These are phyloP conservation scores for Bombus fervidus DNA, from an alignment of 1,140 invertebrate genomes.

Conservation along the genomic window DNA sequence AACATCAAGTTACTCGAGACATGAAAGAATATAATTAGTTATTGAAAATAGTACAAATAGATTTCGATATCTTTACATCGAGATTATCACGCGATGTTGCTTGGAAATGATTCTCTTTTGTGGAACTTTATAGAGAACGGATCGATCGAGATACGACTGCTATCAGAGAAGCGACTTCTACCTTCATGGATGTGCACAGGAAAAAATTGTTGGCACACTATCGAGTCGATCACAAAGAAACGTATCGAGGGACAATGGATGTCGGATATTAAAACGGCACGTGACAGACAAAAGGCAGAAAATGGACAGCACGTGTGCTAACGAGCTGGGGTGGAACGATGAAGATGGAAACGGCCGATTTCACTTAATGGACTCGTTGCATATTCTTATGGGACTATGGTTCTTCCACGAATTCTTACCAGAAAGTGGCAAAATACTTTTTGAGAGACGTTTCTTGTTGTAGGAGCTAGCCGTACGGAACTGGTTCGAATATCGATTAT, in stretches of 20 bases:
- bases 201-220: constrained; percentile 63
- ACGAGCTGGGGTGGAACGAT: constrained; percentile 61
- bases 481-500: not conserved
- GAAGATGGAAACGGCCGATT: constrained; percentile 59
- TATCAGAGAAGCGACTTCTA: not conserved
- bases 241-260: constrained; percentile 68
- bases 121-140: not conserved
- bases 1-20: not conserved
- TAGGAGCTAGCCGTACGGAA: too few relatives aligned
- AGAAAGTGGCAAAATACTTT: not conserved
- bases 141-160: constrained; percentile 1
- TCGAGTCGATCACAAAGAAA: constrained; percentile 49
- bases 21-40: not conserved
- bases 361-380: constrained; percentile 57
- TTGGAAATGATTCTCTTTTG: too few relatives aligned
- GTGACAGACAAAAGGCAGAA: constrained; percentile 76
- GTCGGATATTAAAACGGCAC: constrained; percentile 76
- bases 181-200: not conserved
- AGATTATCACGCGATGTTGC: not conserved
- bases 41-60: too few relatives aligned
- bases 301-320: constrained; percentile 77
- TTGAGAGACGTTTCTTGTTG: too few relatives aligned
- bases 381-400: not conserved
- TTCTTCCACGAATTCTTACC: not conserved
- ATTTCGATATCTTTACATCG: too few relatives aligned